Conservation (phyloP, 1,140 invertebrate species). For the Pogonus chalceus region DNA sequence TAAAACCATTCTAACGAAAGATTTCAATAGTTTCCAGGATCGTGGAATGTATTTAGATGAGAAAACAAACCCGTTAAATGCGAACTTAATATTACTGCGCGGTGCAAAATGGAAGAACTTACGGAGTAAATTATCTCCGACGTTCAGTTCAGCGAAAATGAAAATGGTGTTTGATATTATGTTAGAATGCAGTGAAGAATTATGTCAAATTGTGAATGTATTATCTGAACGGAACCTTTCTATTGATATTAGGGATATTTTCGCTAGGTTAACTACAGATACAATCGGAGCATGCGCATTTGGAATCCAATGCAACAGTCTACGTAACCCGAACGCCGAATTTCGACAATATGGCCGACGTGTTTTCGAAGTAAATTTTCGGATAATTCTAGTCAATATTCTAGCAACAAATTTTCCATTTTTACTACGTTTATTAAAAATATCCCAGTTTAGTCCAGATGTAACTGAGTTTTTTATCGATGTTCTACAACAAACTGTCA, state of each 20-base stretch:
- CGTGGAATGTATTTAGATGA: slow-evolving; percentile 29
- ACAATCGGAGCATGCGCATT: slow-evolving; percentile 26
- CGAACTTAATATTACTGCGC: slow-evolving; percentile 33
- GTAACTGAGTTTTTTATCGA: slow-evolving; percentile 35
- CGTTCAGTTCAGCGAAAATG: slow-evolving; percentile 37
- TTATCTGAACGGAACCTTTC: neutral
- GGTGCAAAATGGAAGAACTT: slow-evolving; percentile 37
- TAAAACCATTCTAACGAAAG: slow-evolving; percentile 33
- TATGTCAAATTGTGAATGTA: slow-evolving; percentile 15
- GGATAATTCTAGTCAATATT: neutral
- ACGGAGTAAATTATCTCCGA: slow-evolving; percentile 32
- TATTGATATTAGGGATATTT: neutral
- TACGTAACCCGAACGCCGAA: slow-evolving; percentile 32
- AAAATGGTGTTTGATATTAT: slow-evolving; percentile 28
- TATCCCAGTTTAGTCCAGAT: slow-evolving; percentile 7
- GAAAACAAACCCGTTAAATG: slow-evolving; percentile 33
- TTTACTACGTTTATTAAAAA: slow-evolving; percentile 10
- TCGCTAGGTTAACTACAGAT: neutral
- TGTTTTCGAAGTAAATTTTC: slow-evolving; percentile 5
- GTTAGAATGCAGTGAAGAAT: slow-evolving; percentile 8
- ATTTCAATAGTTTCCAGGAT: slow-evolving; percentile 36
- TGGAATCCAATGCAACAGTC: slow-evolving; percentile 37
- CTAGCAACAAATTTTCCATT: neutral
- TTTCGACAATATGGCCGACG: slow-evolving; percentile 25
- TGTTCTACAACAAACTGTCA: slow-evolving; percentile 32